phyloP scores from a whole-genome alignment of 2,888 invertebrate species.

The Allolobophora icterica region DNA sequence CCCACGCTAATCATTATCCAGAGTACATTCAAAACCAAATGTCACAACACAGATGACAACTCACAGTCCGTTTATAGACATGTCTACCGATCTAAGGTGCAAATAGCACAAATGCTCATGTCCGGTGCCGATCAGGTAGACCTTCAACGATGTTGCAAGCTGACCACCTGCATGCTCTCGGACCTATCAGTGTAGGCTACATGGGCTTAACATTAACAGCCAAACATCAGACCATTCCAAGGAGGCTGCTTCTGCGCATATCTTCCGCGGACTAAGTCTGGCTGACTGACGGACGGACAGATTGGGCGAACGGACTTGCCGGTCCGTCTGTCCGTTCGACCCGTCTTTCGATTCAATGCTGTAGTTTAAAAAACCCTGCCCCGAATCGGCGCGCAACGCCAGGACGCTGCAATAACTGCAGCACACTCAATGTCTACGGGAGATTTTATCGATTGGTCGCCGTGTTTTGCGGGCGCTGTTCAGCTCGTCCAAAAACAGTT shows the following conservation, averaged over 20 bases:
- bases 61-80: background rate
- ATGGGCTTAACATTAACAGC: background rate
- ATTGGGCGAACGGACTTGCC: no score
- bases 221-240: background rate
- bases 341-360: background rate
- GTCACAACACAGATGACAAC: background rate
- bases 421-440: background rate
- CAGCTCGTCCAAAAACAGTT: background rate
- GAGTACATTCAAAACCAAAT: background rate
- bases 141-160: no score
- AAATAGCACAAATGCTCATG: no score
- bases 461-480: background rate
- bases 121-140: no score
- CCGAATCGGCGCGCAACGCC: background rate
- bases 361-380: background rate
- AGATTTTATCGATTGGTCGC: background rate
- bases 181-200: no score
- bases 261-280: background rate
- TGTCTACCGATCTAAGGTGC: no score
- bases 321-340: no score
- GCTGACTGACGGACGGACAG: background rate
- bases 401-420: background rate
- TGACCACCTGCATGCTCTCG: no score
- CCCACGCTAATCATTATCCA: background rate
- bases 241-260: background rate